Base-by-base conservation (phyloP, 1,140 invertebrate genomes). In the Drosophila dunni region DNA sequence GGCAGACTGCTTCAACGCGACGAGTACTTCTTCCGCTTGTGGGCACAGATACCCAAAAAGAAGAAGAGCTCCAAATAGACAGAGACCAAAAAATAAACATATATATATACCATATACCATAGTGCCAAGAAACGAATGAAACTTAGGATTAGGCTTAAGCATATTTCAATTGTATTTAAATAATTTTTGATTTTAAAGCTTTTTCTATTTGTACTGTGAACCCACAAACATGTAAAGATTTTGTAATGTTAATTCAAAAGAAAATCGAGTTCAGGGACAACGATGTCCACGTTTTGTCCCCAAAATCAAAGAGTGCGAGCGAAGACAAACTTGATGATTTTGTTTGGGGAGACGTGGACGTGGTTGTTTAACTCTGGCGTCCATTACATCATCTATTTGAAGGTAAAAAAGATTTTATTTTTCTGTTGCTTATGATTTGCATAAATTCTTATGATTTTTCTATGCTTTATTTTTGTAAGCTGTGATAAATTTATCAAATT, bases 1-100 rank as follows among this genome's bases (percentile, higher is more conserved):
- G 96, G 96, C 44, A 95, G 95, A 57, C 93, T 98, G 13, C 93
- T 98, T 8, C 94, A 96, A 70, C 94, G 95, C 83, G 97, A 98
- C 90, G 97, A 98, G 93, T 98, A 98, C 93, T 98, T 98, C 95
- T 98, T 98, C 95, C 94, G 96, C 71, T 96, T 98, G 48, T 89
- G 78, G 76, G 90, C 90, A 5, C 72, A 91, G 34, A 63, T 91
- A 10, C 90, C 90, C 72, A 75, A 68, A 57, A 86, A 86, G 64
- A 91, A 91, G 82, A 91, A 91, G 71, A 75, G 62, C 85, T 90
- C 81, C 38, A 90, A 90, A 54, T 90, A 90, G 78, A 64, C 15
- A 77, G 8, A 40, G 9, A 40, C 9, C 38, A 40, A 40, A 40
- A 3, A 42, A 42, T 13, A n/a, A 42, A n/a, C n/a, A 6, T 42